A percentile compares a stretch with the other conserved stretches of the same genome.
Evolutionary conservation across 2,113 vertebrate genomes (phyloP).

Genomic region (Phyllostomus discolor): DNA sequence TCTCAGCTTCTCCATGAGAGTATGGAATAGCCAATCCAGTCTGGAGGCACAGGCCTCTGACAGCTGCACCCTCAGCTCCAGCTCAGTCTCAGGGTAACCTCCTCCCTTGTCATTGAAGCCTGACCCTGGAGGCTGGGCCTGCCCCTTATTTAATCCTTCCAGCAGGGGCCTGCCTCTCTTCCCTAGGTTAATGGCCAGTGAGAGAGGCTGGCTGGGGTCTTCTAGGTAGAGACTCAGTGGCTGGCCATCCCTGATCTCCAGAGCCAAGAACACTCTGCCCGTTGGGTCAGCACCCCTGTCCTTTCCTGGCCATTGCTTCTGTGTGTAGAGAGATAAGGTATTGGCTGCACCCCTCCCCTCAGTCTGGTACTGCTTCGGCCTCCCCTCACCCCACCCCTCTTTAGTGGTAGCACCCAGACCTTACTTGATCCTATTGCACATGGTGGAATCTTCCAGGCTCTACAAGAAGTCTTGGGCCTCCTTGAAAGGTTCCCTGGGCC

Average conservation of each 20-base stretch:
- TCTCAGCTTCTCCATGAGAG: slow-evolving; percentile 92
- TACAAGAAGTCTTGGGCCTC: neutral
- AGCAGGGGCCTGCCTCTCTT: slow-evolving; percentile 33
- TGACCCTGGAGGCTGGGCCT: slow-evolving; percentile 22
- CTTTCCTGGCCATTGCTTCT: slow-evolving; percentile 64
- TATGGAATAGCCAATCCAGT: slow-evolving; percentile 82
- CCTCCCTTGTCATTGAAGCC: slow-evolving; percentile 48
- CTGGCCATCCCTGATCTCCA: neutral
- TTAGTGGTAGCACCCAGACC: slow-evolving; percentile 69
- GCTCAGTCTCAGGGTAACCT: slow-evolving; percentile 79
- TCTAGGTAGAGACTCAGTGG: neutral
- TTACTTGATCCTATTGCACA: slow-evolving; percentile 60
- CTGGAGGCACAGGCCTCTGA: slow-evolving; percentile 83
- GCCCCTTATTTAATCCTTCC: slow-evolving; percentile 52
- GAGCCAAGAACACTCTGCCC: slow-evolving; percentile 46
- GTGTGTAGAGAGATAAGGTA: slow-evolving; percentile 77
- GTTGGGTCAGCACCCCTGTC: neutral
- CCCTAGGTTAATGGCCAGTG: neutral
- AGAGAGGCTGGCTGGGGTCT: neutral
- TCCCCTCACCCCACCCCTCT: neutral
- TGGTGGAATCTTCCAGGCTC: slow-evolving; percentile 54
- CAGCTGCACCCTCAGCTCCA: slow-evolving; percentile 87
- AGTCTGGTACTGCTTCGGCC: neutral
- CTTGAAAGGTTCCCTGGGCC: neutral
- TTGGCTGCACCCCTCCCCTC: slow-evolving; percentile 48